These are phyloP conservation scores for Tupaia tana DNA, from an alignment of 2,113 vertebrate genomes.

Conservation along the genomic window DNA sequence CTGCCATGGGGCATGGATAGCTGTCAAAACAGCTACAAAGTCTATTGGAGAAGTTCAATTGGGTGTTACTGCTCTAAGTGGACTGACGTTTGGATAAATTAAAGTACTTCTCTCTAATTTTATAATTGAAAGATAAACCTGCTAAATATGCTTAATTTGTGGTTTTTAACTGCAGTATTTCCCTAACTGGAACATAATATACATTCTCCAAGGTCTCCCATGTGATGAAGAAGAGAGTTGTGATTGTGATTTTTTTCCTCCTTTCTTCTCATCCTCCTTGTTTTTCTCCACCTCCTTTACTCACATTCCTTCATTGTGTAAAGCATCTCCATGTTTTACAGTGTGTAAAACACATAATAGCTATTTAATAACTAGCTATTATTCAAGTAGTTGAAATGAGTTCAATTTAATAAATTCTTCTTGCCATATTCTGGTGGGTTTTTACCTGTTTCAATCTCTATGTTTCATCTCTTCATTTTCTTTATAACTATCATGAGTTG, in stretches of 20 bases:
- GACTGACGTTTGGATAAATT: not conserved
- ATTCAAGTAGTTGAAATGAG: not conserved
- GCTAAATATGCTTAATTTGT: not conserved
- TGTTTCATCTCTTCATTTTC: not conserved
- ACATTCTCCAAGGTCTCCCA: not conserved
- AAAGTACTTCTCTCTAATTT: not conserved
- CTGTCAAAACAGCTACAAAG: not conserved
- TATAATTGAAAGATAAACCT: not conserved
- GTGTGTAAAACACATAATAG: not conserved
- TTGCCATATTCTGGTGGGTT: not conserved
- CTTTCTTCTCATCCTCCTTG: not conserved
- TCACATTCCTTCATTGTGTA: too few species aligned
- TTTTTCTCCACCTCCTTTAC: not conserved
- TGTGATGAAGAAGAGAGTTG: not conserved
- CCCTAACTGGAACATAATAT: not conserved
- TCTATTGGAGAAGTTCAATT: not conserved
- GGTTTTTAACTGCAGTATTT: not conserved
- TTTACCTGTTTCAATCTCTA: not conserved
- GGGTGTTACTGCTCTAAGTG: not conserved
- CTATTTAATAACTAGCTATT: not conserved
- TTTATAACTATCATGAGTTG: not conserved
- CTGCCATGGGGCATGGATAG: too few species aligned
- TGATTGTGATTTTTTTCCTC: not conserved
- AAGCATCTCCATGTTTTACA: not conserved
- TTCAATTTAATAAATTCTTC: constrained; percentile 31